Evolutionary conservation across 92 coral and sea anemone genomes (phyloP).

Genomic region (Montipora capitata): DNA sequence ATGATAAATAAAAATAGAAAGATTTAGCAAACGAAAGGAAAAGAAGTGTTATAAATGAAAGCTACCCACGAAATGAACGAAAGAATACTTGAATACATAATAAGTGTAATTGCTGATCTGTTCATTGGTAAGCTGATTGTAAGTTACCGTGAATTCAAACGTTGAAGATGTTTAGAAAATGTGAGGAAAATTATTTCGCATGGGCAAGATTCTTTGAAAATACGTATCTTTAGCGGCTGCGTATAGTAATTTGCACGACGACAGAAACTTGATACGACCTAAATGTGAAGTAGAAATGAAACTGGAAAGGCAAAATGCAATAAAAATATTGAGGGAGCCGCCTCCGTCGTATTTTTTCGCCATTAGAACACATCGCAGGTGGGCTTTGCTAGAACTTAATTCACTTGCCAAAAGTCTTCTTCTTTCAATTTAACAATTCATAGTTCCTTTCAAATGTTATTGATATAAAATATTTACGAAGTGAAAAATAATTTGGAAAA

Average conservation of each 20-base stretch:
- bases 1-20: neutral
- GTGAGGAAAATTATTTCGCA: slow-evolving; percentile 22
- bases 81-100: neutral
- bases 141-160: neutral
- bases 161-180: neutral
- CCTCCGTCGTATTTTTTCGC: neutral
- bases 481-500: slow-evolving; percentile 4
- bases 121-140: no score
- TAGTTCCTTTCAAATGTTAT: slow-evolving; percentile 6
- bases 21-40: neutral
- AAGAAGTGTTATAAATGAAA: neutral
- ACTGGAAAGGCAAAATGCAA: neutral
- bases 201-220: neutral
- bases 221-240: neutral
- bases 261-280: slow-evolving; percentile 11
- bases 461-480: slow-evolving; percentile 33
- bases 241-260: neutral
- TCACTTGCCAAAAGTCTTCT: neutral
- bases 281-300: slow-evolving; percentile 10
- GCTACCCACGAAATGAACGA: neutral
- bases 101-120: no score
- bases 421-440: slow-evolving; percentile 2
- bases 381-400: neutral
- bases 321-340: neutral
- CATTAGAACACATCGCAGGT: neutral